A percentile compares a stretch with the other conserved stretches of the same genome.
These are phyloP conservation scores for Diplodus sargus DNA, from an alignment of 2,797 vertebrate genomes.

Conservation along the genomic window DNA sequence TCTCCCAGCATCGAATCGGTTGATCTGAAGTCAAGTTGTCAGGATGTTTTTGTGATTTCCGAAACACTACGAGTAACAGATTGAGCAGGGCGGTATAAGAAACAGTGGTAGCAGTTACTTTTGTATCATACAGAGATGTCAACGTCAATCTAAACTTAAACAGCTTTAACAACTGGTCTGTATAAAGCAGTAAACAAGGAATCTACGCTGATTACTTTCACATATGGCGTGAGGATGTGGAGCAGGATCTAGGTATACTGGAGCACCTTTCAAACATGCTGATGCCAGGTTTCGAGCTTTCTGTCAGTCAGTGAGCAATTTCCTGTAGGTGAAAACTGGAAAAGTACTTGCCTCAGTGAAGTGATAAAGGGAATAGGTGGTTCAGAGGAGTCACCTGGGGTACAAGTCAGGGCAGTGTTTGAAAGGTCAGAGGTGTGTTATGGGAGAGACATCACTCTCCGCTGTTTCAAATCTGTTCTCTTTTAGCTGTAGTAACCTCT, in stretches of 20 bases:
- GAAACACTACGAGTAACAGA: background rate
- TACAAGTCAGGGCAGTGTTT: constrained; percentile 28
- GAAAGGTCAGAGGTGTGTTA: constrained; percentile 28
- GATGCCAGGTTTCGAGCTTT: constrained; percentile 47
- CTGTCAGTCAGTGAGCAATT: constrained; percentile 52
- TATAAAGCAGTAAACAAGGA: constrained; percentile 18
- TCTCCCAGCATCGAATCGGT: background rate
- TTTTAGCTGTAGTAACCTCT: background rate
- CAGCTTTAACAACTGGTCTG: background rate
- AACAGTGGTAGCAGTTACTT: background rate
- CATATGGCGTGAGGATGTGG: constrained; percentile 51
- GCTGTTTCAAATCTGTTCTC: background rate
- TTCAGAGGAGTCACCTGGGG: constrained; percentile 26
- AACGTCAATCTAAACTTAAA: constrained; percentile 3
- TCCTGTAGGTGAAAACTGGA: constrained; percentile 62
- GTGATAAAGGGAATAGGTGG: constrained; percentile 47
- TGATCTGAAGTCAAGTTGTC: background rate
- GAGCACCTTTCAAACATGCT: constrained; percentile 39
- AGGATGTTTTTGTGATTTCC: constrained; percentile 15
- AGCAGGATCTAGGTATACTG: constrained; percentile 37
- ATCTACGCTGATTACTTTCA: constrained; percentile 55
- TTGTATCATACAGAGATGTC: constrained; percentile 16
- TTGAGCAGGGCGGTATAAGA: background rate
- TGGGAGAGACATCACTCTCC: background rate
- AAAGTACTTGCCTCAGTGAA: constrained; percentile 56